Conservation (phyloP, 2,888 invertebrate species). For the Oscheius sp. region DNA sequence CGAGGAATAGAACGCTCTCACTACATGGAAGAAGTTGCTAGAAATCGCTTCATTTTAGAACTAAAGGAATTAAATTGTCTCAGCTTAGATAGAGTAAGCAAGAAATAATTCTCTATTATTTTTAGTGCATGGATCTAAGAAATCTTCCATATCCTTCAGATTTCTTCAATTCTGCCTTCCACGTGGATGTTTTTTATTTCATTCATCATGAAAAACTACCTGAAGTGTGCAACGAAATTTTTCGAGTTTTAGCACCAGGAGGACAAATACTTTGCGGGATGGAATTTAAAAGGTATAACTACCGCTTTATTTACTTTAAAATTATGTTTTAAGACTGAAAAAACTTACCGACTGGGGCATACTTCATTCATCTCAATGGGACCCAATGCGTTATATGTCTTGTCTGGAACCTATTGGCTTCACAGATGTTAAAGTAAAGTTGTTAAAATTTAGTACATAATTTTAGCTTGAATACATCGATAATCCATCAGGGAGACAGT, state of each 20-base stretch:
- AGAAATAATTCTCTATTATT: background rate
- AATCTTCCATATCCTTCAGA: slow-evolving; percentile 64
- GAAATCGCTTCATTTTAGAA: slow-evolving; percentile 56
- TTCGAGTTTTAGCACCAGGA: slow-evolving; percentile 59
- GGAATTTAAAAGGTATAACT: slow-evolving; percentile 50
- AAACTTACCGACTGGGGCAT: slow-evolving; percentile 49
- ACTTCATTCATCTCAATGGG: slow-evolving; percentile 50
- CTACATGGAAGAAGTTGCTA: slow-evolving; percentile 57
- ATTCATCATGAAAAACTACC: slow-evolving; percentile 48
- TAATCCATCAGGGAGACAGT: slow-evolving; percentile 38
- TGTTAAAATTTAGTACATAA: background rate
- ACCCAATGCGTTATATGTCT: slow-evolving; percentile 57
- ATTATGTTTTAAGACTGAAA: slow-evolving; percentile 37
- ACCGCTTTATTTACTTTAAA: background rate
- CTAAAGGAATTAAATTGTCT: slow-evolving; percentile 50
- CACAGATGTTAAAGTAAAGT: slow-evolving; percentile 49
- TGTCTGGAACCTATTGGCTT: slow-evolving; percentile 58
- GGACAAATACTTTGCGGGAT: slow-evolving; percentile 56
- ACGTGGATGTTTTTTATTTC: slow-evolving; percentile 68
- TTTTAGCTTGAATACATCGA: slow-evolving; percentile 40
- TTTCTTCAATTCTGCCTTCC: slow-evolving; percentile 61
- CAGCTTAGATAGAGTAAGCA: slow-evolving; percentile 51
- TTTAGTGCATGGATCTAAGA: slow-evolving; percentile 44
- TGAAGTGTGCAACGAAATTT: slow-evolving; percentile 57
- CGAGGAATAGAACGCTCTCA: slow-evolving; percentile 64